Percentiles rank a stretch among this genome's conserved stretches.
Evolutionary conservation across 2,888 invertebrate species (phyloP).

Genomic region (Iphiclides podalirius): DNA sequence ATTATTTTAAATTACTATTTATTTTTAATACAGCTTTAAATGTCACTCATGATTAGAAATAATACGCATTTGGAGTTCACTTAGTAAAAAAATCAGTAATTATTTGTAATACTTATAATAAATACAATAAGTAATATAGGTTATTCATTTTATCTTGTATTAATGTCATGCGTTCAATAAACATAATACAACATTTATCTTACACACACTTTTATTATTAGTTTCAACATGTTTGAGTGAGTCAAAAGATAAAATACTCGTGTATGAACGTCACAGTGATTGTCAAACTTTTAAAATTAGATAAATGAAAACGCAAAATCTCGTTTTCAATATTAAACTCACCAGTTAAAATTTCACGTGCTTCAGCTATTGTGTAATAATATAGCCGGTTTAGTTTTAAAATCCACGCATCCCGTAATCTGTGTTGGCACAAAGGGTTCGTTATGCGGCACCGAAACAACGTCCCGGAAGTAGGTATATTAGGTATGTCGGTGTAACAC

Average conservation of each 20-base stretch:
- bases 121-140: not conserved
- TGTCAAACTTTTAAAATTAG: conserved; percentile 10
- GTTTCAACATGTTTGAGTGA: conserved; percentile 14
- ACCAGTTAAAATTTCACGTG: too few relatives aligned
- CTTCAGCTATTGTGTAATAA: too few relatives aligned
- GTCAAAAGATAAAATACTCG: conserved; percentile 12
- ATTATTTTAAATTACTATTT: too few relatives aligned
- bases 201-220: conserved; percentile 3
- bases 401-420: conserved; percentile 22
- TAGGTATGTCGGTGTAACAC: conserved; percentile 17
- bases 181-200: conserved; percentile 8
- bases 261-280: conserved; percentile 3
- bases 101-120: not conserved
- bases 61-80: too few relatives aligned
- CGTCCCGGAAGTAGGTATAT: conserved; percentile 14
- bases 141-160: conserved; percentile 7
- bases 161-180: conserved; percentile 14
- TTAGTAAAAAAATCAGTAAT: too few relatives aligned
- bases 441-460: conserved; percentile 16
- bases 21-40: too few relatives aligned
- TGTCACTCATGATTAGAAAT: too few relatives aligned
- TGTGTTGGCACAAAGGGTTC: conserved; percentile 20
- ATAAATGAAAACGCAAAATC: not conserved
- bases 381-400: conserved; percentile 17
- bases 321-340: too few relatives aligned